Base-by-base conservation (phyloP, 2,797 vertebrate genomes). In the Menidia menidia region DNA sequence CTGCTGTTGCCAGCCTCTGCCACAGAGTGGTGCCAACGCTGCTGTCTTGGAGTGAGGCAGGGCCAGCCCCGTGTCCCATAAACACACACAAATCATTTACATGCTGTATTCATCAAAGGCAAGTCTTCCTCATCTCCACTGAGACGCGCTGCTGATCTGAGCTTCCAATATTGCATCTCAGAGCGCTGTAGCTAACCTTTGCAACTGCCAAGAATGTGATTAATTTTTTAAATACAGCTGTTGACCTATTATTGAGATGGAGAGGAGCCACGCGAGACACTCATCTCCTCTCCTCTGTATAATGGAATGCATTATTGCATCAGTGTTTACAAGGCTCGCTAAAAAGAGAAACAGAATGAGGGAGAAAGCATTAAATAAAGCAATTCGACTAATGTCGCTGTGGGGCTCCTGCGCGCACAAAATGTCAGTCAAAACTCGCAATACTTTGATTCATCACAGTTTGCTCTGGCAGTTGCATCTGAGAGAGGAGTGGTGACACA, bases 171-270 rank as follows among this genome's bases (percentile, higher is more conserved):
- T 90, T 89, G 85, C 90, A 87, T 94, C 92, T 94, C 89, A 50
- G 80, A 92, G 90, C 68, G 68, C 71, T 47, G 75, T 78, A 58
- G 79, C 89, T 94, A 94, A 95, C 93, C 93, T 95, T 94, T 94
- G 86, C 89, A 75, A 91, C 89, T 94, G 94, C 93, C 94, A 94
- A 94, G 92, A 93, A 93, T 93, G 88, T 92, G 93, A 95, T 95
- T 89, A 93, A 93, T 95, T 95, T 95, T 95, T 95, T 93, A 93
- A 94, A 94, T 93, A 94, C 94, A 94, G 94, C 94, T 95, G 94
- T 94, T 95, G 93, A 95, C 94, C 94, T 94, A 94, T 94, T 95
- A 95, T 95, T 93, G 92, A 93, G 90, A 93, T 66, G 87, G 89
- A 92, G 92, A 77, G 68, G 85, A 86, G 86, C 88, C 92, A 92